phyloP scores from a whole-genome alignment of 2,888 invertebrate genomes.

The Papilio protenor region DNA sequence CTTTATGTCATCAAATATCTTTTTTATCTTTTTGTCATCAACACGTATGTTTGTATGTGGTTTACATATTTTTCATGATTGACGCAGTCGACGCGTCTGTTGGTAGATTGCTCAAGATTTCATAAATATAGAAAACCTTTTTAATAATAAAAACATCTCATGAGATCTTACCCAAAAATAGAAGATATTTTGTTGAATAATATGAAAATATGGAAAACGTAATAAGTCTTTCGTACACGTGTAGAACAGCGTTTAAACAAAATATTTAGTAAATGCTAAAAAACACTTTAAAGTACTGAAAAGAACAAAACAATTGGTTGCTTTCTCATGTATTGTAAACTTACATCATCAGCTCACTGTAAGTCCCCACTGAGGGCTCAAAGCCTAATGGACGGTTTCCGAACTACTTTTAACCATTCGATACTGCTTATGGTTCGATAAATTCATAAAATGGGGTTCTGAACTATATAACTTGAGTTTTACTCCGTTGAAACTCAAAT shows the following conservation, averaged over 20 bases:
- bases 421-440: no score
- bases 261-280: no score
- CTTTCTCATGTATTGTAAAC: no score
- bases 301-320: no score
- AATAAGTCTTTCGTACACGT: neutral
- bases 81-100: neutral
- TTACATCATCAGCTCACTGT: no score
- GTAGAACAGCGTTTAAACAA: neutral
- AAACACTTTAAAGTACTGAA: no score
- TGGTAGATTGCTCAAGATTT: neutral
- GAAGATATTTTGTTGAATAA: neutral
- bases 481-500: no score
- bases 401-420: no score
- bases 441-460: no score
- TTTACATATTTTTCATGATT: neutral
- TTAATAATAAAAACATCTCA: neutral
- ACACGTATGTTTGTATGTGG: neutral
- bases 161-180: neutral
- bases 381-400: no score
- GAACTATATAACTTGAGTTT: no score
- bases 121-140: slow-evolving; percentile 3
- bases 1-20: neutral
- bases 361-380: no score
- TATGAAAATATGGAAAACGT: neutral
- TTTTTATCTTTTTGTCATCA: neutral